Evolutionary conservation across 2,888 invertebrate species (phyloP).

Genomic region (Drosophila lacicola): DNA sequence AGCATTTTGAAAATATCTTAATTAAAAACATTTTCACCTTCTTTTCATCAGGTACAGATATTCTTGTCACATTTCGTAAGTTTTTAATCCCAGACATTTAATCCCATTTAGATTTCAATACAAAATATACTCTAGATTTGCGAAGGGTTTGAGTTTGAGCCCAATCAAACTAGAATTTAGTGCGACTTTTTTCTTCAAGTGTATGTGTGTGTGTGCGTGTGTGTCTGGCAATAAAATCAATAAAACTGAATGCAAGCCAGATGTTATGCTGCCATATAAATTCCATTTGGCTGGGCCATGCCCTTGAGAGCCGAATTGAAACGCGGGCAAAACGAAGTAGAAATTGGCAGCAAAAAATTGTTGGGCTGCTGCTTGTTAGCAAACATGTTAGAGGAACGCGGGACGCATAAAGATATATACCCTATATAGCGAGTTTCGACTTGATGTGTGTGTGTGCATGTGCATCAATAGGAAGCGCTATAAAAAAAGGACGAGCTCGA

Average conservation of each 20-base stretch:
- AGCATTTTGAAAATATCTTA: too few relatives aligned
- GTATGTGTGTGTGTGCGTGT: neutral
- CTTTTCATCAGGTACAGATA: too few relatives aligned
- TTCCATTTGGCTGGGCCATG: slow-evolving; percentile 58
- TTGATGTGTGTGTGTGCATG: slow-evolving; percentile 15
- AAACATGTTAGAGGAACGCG: slow-evolving; percentile 35
- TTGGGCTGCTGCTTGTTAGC: slow-evolving; percentile 54
- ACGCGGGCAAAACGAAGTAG: slow-evolving; percentile 33
- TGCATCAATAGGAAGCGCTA: slow-evolving; percentile 49
- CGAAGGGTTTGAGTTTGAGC: too few relatives aligned
- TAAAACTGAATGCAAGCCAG: slow-evolving; percentile 45
- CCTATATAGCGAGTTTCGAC: slow-evolving; percentile 2
- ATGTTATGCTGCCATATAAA: slow-evolving; percentile 51
- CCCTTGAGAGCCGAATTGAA: slow-evolving; percentile 65
- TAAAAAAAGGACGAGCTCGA: slow-evolving; percentile 2
- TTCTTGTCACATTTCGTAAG: too few relatives aligned
- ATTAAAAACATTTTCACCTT: too few relatives aligned
- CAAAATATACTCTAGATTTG: too few relatives aligned
- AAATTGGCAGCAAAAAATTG: slow-evolving; percentile 41
- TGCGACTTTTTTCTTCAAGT: neutral
- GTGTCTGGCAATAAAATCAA: slow-evolving; percentile 46
- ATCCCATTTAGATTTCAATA: too few relatives aligned
- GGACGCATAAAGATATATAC: slow-evolving; percentile 14
- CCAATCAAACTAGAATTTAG: neutral
- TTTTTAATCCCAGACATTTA: too few relatives aligned